Base-by-base conservation (phyloP, 2,797 vertebrate species). In the Urosaurus nigricauda region DNA sequence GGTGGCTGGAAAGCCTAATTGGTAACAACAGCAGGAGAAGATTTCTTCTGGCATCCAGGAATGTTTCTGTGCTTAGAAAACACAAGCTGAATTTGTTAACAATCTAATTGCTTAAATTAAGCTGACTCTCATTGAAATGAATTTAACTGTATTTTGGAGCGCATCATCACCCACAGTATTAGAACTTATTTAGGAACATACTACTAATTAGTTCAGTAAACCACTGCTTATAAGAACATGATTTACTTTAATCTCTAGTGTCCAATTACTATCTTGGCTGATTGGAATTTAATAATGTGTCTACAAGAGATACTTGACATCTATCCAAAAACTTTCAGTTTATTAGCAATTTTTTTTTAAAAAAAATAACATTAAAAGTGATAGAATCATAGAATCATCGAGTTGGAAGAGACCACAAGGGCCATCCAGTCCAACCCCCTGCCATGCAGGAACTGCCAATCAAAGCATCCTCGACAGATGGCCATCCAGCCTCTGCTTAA, bases 251-350 rank as follows among this genome's bases (percentile, higher is more conserved):
- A 73, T 83, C 89, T 93, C 83, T 85, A 79, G 85, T 81, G 90
- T 94, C 91, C 74, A 94, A 95, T 95, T 95, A 95, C 79, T 83
- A 86, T 94, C 92, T 94, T 90, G 83, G 84, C 88, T 95, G 93
- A 95, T 93, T 93, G 88, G 84, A 94, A 94, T 90, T 93, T 94
- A 93, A 94, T 37, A 93, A 92, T 47, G 65, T 82, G n/a, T 74
- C 86, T 90, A 92, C 94, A 87, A 95, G 86, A 87, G 93, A 93
- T 90, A 96, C 91, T 94, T 95, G 94, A 95, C 94, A 95, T 95
- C 95, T 95, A 56, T 73, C 92, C 86, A 93, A 93, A 92, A 86
- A 88, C 79, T 86, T 93, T 68, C 65, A 90, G 87, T 89, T 93
- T 89, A 91, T 91, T 90, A 95, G 85, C 60, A 91, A 92, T 6